Evolutionary conservation across 2,888 invertebrate species (phyloP).

Genomic region (Augiades crinisus): DNA sequence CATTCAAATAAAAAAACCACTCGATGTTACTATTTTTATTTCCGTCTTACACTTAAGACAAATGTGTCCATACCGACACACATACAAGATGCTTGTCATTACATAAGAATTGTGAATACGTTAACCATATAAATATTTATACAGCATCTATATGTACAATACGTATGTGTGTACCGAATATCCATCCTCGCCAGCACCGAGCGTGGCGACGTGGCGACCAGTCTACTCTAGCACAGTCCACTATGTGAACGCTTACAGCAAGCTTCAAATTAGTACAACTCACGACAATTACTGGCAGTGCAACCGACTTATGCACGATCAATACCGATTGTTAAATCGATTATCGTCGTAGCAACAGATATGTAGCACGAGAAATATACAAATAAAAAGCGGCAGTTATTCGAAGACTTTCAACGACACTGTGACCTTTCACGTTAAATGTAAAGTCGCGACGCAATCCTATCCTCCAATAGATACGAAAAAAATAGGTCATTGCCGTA

Average conservation of each 20-base stretch:
- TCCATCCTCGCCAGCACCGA: slow-evolving; percentile 40
- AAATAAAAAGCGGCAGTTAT: neutral
- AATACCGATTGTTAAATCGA: slow-evolving; percentile 40
- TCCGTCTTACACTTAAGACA: slow-evolving; percentile 69
- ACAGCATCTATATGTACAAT: slow-evolving; percentile 79
- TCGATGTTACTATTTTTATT: slow-evolving; percentile 78
- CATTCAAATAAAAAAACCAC: slow-evolving; percentile 51
- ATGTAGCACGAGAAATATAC: slow-evolving; percentile 64
- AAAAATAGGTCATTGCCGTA: too few relatives aligned
- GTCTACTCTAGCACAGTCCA: slow-evolving; percentile 51
- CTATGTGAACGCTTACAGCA: slow-evolving; percentile 63
- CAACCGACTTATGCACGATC: slow-evolving; percentile 60
- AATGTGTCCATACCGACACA: slow-evolving; percentile 67
- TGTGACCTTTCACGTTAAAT: neutral
- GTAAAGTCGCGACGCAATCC: slow-evolving; percentile 6
- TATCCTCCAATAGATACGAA: too few relatives aligned
- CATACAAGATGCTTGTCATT: slow-evolving; percentile 70
- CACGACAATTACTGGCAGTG: slow-evolving; percentile 70
- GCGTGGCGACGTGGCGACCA: slow-evolving; percentile 20
- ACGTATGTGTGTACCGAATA: slow-evolving; percentile 56
- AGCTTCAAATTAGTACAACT: slow-evolving; percentile 51
- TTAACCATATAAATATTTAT: slow-evolving; percentile 73
- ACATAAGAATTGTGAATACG: slow-evolving; percentile 58
- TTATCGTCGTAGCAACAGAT: slow-evolving; percentile 37
- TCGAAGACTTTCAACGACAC: slow-evolving; percentile 6